These are phyloP conservation scores for Peromyscus aztecus DNA, from an alignment of 2,797 vertebrate species.

Conservation along the genomic window DNA sequence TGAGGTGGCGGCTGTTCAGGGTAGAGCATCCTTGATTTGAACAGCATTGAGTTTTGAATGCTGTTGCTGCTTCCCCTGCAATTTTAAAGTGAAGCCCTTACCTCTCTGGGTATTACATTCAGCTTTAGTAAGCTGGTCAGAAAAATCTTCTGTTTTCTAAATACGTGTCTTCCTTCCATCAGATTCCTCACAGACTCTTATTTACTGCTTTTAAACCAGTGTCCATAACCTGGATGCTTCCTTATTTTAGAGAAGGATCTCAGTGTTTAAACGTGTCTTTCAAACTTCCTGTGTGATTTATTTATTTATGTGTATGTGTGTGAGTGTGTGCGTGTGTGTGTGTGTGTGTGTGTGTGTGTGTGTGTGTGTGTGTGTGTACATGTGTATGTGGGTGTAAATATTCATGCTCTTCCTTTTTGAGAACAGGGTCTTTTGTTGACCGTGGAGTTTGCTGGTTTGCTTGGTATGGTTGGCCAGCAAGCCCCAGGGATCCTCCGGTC, in stretches of 20 bases:
- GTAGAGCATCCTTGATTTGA: conserved; percentile 1
- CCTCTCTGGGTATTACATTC: background rate
- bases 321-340: background rate
- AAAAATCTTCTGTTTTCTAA: conserved; percentile 21
- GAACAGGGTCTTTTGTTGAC: background rate
- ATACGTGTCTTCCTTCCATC: conserved; percentile 35
- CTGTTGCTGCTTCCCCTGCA: background rate
- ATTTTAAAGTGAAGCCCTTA: background rate
- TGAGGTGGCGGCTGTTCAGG: background rate
- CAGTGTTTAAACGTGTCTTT: background rate
- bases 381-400: background rate
- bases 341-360: background rate
- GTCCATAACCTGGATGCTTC: background rate
- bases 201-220: background rate
- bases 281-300: background rate
- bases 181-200: background rate
- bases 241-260: conserved; percentile 22
- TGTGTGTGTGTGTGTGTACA: background rate
- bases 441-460: background rate
- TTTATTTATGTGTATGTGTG: background rate
- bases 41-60: background rate
- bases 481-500: background rate
- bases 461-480: background rate
- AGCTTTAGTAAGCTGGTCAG: background rate
- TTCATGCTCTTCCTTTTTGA: background rate